phyloP scores from a whole-genome alignment of 2,888 invertebrate genomes.

The Trichogramma dendrolimi region DNA sequence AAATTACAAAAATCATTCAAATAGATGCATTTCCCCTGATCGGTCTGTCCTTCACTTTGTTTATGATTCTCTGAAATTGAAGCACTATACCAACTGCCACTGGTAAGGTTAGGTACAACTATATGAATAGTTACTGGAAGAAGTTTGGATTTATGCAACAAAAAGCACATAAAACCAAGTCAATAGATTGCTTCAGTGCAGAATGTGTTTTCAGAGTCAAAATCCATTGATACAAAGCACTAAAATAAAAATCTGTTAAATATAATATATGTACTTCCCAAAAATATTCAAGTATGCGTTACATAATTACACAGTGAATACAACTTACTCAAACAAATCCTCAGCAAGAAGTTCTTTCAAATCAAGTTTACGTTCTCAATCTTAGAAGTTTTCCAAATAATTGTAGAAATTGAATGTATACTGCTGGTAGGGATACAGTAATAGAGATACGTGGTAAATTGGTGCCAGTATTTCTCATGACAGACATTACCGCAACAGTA shows the following conservation, averaged over 20 bases:
- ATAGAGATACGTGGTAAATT: slow-evolving; percentile 29
- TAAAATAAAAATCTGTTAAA: slow-evolving; percentile 34
- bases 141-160: slow-evolving; percentile 78
- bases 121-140: slow-evolving; percentile 72
- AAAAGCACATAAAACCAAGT: slow-evolving; percentile 79
- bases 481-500: slow-evolving; percentile 56
- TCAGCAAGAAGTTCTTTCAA: slow-evolving; percentile 67
- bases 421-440: slow-evolving; percentile 52
- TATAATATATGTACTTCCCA: background rate
- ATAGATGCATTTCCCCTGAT: slow-evolving; percentile 63
- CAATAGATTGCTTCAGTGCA: slow-evolving; percentile 77
- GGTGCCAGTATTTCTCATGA: slow-evolving; percentile 38
- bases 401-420: slow-evolving; percentile 74
- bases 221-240: slow-evolving; percentile 73
- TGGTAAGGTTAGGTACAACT: slow-evolving; percentile 54
- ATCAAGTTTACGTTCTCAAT: slow-evolving; percentile 58
- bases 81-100: slow-evolving; percentile 54
- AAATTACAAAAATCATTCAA: slow-evolving; percentile 58
- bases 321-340: slow-evolving; percentile 66
- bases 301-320: background rate
- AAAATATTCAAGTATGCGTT: slow-evolving; percentile 11
- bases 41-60: slow-evolving; percentile 62
- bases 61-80: slow-evolving; percentile 61
- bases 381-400: slow-evolving; percentile 71
- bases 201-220: slow-evolving; percentile 65